Conservation (phyloP, 2,888 invertebrate genomes). For the Tanytarsus gracilentus region DNA sequence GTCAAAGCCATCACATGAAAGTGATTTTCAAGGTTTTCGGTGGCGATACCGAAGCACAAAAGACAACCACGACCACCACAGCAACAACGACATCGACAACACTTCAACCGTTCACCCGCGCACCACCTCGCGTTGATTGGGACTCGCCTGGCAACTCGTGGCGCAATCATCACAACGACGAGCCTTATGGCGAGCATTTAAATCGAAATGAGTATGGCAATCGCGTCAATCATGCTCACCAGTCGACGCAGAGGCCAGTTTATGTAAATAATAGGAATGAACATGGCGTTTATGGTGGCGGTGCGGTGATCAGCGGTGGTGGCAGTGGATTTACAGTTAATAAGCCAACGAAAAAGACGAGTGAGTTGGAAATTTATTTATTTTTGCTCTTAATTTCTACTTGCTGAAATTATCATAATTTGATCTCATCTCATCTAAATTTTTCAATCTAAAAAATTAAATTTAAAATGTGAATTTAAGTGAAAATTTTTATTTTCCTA, state of each 20-base stretch:
- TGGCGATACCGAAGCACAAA: conserved; percentile 51
- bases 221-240: conserved; percentile 8
- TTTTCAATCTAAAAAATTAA: too few species aligned
- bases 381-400: too few species aligned
- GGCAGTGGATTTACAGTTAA: conserved; percentile 23
- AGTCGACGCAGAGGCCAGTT: conserved; percentile 6
- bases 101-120: conserved; percentile 41
- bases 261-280: conserved; percentile 36
- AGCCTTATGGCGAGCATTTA: conserved; percentile 4
- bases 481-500: too few species aligned
- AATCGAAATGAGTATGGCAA: neutral
- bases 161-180: conserved; percentile 15
- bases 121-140: conserved; percentile 43
- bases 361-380: conserved; percentile 37
- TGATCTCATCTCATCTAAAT: too few species aligned
- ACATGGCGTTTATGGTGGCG: conserved; percentile 5
- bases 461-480: too few species aligned
- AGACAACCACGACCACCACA: conserved; percentile 45
- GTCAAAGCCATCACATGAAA: conserved; percentile 90
- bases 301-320: too few species aligned
- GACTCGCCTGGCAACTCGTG: conserved; percentile 31
- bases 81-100: conserved; percentile 50
- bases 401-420: too few species aligned
- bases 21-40: conserved; percentile 92
- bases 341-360: conserved; percentile 57